Base-by-base conservation (phyloP, 2,797 vertebrate genomes). In the Centroberyx gerrardi region DNA sequence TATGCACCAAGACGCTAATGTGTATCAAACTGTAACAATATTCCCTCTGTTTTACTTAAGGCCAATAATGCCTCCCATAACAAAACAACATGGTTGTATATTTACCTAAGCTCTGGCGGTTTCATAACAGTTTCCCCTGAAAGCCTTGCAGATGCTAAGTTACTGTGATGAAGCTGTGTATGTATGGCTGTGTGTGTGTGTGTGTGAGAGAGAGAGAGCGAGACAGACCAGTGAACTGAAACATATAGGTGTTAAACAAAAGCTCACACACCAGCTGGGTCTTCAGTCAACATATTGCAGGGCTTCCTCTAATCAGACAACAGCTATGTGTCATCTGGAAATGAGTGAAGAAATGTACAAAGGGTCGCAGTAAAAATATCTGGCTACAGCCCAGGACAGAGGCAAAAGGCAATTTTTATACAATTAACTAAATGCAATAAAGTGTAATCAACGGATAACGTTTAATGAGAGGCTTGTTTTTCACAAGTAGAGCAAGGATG, bases 261-360 rank as follows among this genome's bases (percentile, higher is more conserved):
- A 67, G 77, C 69, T 72, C 38, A 74, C 78, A 86, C 76, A 84
- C 76, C 90, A 91, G 81, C 87, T 90, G 86, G 62, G 69, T 71
- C 53, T 78, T 53, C 28, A 54, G 36, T 69, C 61, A 81, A 78
- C 78, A 77, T 46, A 67, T 80, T 58, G 55, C 66, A 42, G 79
- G 72, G 63, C 72, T 44, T 78, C 61, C n/a, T 73, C 33, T 69
- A 8, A 75, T 74, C 74, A 81, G 48, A 61, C 63, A 60, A 68
- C 74, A 74, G 54, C 55, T 15, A 62, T 53, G 59, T 12, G 54
- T 27, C 2, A 1, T 33, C 22, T 75, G 54, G 59, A 66, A 77
- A 68, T 46, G 58, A 2, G 5, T 42, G 28, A 74, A 62, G 51
- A 42, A 48, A 56, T 17, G 2, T 72, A 40, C 29, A 55, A 12